Evolutionary conservation across 2,113 vertebrate species (phyloP), one percentile per base, ranked within the genome.

Genomic region (Neolamprologus ventralis): DNA sequence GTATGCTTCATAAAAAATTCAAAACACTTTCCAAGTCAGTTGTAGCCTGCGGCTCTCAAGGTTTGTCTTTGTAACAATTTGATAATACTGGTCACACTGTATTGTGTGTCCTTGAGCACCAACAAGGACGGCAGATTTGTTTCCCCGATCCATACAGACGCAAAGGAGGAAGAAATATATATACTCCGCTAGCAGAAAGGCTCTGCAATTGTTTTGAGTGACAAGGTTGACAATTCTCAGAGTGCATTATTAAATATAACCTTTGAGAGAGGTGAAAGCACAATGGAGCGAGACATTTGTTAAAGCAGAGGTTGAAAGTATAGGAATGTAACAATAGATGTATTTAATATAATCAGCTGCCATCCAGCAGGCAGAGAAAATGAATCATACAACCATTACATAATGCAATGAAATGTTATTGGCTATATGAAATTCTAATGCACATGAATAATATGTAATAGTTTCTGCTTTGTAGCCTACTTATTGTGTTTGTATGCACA

Each of bases 61-160:
- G 92, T 95, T 95, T 93, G 91, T 94, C 94, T 94, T 94, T 95
- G 90, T 93, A 93, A 90, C 84, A 91, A 90, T 91, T 94, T 94
- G 91, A 95, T 92, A 94, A 95, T 84, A 90, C 88, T 81, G 92
- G 95, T 94, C 94, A 94, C 94, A 94, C 88, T 80, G 94, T 86
- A 93, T 87, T 80, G 86, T 73, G 85, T 92, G 95, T 95, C 95
- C 95, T 95, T 95, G 90, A 94, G 92, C 83, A 79, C 6, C 88
- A 86, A 92, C 93, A 95, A 95, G 94, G 92, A 84, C 89, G 60
- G 65, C 55, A 94, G 82, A 90, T 92, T 94, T 89, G 89, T 93
- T 94, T 93, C 78, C 84, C 7, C 35, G 86, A 91, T 91, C 92
- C 40, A 4, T 82, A 73, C 86, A 90, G 85, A 92, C 45, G 13